Conservation (phyloP, 2,113 vertebrate species). For the Rhinolophus ferrumequinum region DNA sequence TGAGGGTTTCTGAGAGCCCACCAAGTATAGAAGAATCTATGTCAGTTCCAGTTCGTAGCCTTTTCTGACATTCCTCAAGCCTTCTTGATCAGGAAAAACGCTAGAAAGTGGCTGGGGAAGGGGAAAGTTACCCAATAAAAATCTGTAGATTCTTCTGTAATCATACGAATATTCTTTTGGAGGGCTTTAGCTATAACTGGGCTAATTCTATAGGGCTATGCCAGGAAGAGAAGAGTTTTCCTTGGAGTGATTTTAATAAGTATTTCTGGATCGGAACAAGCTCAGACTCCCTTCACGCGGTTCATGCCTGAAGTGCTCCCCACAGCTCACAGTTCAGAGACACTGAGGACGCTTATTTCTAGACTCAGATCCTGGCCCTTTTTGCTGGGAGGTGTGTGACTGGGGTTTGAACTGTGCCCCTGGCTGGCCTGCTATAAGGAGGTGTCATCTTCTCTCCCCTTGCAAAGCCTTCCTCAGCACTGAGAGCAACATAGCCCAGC, state of each 20-base stretch:
- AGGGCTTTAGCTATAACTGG: not conserved
- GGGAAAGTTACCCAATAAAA: not conserved
- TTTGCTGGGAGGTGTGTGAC: not conserved
- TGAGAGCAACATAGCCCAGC: not conserved
- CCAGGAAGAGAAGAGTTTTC: not conserved
- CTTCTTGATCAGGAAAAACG: not conserved
- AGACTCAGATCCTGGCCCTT: not conserved
- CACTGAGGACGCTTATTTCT: not conserved
- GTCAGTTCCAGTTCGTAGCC: not conserved
- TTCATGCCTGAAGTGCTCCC: constrained; percentile 2
- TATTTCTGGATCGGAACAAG: constrained; percentile 54
- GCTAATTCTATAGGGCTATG: not conserved
- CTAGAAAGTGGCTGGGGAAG: not conserved
- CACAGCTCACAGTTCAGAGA: not conserved
- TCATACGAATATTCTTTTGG: not conserved
- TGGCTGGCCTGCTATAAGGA: not conserved
- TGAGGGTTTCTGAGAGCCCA: not conserved
- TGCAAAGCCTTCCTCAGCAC: not conserved
- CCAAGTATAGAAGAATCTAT: not conserved
- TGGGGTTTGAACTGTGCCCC: not conserved
- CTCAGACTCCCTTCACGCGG: not conserved
- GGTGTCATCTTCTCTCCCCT: not conserved
- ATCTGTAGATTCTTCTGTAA: not conserved
- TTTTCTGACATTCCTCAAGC: not conserved
- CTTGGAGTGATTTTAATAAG: constrained; percentile 32